phyloP scores from a whole-genome alignment of 2,113 vertebrate species.

The Nerophis ophidion region DNA sequence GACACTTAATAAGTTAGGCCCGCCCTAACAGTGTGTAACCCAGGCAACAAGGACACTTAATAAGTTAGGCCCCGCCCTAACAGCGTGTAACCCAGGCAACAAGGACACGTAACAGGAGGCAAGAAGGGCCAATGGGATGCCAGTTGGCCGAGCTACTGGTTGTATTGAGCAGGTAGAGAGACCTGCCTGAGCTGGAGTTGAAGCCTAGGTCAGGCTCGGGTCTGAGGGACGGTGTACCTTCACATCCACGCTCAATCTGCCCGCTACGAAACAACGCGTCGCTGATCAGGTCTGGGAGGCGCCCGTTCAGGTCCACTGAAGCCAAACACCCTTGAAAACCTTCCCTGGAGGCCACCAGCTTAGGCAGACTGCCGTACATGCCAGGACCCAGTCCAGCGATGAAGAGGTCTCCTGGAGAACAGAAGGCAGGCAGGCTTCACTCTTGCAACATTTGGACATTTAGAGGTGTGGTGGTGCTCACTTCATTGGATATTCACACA shows the following conservation, averaged over 20 bases:
- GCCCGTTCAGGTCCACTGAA: slow-evolving; percentile 94
- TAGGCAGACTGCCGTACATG: slow-evolving; percentile 92
- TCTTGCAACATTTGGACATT: no score
- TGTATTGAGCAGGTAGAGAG: slow-evolving; percentile 70
- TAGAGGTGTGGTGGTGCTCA: no score
- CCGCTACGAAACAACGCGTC: slow-evolving; percentile 93
- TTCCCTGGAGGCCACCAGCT: slow-evolving; percentile 92
- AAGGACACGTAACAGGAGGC: slow-evolving; percentile 51
- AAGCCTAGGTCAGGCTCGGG: slow-evolving; percentile 47
- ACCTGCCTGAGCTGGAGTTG: slow-evolving; percentile 58
- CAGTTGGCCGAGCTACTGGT: slow-evolving; percentile 58
- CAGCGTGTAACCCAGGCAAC: slow-evolving; percentile 35
- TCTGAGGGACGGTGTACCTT: slow-evolving; percentile 81
- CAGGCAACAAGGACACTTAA: slow-evolving; percentile 51
- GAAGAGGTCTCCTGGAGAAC: slow-evolving; percentile 86
- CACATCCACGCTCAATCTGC: slow-evolving; percentile 97
- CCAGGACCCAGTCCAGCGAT: slow-evolving; percentile 91
- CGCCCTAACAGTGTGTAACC: slow-evolving; percentile 14
- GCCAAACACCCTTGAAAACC: slow-evolving; percentile 97
- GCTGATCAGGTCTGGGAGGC: slow-evolving; percentile 90
- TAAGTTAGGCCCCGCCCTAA: slow-evolving; percentile 6
- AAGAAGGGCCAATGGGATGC: slow-evolving; percentile 34
- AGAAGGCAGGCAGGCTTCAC: background rate
- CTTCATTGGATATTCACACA: no score
- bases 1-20: slow-evolving; percentile 42